Evolutionary conservation across 2,888 invertebrate species (phyloP).

Genomic region (Anthrax anthrax): DNA sequence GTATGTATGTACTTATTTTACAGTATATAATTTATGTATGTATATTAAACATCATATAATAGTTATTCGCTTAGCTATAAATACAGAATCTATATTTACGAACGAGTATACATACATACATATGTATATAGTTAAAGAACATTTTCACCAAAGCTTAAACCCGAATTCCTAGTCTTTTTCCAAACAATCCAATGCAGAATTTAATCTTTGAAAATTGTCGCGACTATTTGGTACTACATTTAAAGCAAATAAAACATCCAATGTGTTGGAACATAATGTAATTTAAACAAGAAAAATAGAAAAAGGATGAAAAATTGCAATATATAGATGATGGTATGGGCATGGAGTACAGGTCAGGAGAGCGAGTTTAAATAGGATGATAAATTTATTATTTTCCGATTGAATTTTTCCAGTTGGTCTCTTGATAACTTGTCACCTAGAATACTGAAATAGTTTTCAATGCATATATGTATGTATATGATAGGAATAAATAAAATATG

Average conservation of each 20-base stretch:
- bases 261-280: too few relatives aligned
- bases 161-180: not conserved
- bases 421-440: constrained; percentile 6
- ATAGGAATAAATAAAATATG: too few relatives aligned
- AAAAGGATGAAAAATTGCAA: not conserved
- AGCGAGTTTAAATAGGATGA: not conserved
- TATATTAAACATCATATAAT: too few relatives aligned
- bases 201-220: constrained; percentile 2
- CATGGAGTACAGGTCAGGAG: not conserved
- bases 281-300: not conserved
- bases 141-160: too few relatives aligned
- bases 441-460: not conserved
- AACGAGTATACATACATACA: too few relatives aligned
- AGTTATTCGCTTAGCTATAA: too few relatives aligned
- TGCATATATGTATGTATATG: too few relatives aligned
- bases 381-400: constrained; percentile 8
- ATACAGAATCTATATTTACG: too few relatives aligned
- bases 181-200: too few relatives aligned
- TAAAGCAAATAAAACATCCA: constrained; percentile 3
- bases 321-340: not conserved
- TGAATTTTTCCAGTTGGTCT: constrained; percentile 6
- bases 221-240: constrained; percentile 2
- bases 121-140: too few relatives aligned
- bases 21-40: too few relatives aligned
- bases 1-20: too few relatives aligned